A percentile compares a stretch with the other conserved stretches of the same genome.
Conservation (phyloP, 2,888 invertebrate species). For the Diplazon laetatorius region DNA sequence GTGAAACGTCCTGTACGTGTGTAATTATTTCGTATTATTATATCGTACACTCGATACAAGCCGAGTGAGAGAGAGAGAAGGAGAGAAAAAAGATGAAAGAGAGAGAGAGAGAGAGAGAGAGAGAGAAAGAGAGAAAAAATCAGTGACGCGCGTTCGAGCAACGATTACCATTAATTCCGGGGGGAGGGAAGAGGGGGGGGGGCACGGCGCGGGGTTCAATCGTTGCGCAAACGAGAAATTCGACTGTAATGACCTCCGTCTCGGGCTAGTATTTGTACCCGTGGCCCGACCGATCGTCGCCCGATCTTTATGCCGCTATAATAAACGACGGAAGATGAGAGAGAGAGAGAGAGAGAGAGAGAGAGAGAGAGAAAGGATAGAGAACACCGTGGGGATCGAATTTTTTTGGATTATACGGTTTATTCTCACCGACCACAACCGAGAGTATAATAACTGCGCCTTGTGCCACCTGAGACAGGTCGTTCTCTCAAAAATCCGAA, state of each 20-base stretch:
- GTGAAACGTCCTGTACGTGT: neutral
- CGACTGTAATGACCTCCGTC: conserved; percentile 70
- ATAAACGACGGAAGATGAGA: conserved; percentile 5
- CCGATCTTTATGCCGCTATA: conserved; percentile 41
- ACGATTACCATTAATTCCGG: conserved; percentile 70
- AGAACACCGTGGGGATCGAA: conserved; percentile 19
- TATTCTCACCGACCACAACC: conserved; percentile 12
- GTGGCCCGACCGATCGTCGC: conserved; percentile 32
- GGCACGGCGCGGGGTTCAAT: conserved; percentile 23
- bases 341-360: too few species aligned
- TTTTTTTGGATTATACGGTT: conserved; percentile 26
- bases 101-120: conserved; percentile 1
- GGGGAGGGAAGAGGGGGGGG: conserved; percentile 13
- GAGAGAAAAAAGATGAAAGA: neutral
- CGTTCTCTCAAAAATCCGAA: conserved; percentile 10
- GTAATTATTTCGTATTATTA: conserved; percentile 3
- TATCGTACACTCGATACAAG: conserved; percentile 5
- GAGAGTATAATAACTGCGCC: conserved; percentile 30
- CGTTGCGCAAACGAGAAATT: conserved; percentile 74
- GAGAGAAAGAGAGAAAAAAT: neutral
- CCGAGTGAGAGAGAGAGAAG: neutral
- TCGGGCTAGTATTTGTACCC: conserved; percentile 42
- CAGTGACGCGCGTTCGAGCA: conserved; percentile 40
- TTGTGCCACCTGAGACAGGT: conserved; percentile 33
- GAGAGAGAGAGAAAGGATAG: neutral